Evolutionary conservation across 64 coral and sea anemone genomes (phyloP).

Genomic region (Trachythela sp.): DNA sequence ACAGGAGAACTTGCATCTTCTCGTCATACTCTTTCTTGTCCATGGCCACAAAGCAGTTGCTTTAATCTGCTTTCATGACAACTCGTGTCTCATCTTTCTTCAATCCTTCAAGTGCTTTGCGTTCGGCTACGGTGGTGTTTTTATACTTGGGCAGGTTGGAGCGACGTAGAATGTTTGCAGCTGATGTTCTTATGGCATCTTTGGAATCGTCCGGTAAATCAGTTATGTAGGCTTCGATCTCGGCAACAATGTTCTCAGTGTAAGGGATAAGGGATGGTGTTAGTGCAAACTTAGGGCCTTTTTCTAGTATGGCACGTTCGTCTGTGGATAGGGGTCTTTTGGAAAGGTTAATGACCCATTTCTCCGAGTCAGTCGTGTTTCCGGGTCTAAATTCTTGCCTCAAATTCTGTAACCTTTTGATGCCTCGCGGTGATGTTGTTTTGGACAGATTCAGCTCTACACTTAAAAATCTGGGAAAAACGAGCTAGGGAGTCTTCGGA

Average conservation of each 20-base stretch:
- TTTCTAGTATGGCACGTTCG: conserved; percentile 14
- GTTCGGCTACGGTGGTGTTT: neutral
- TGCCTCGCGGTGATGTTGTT: conserved; percentile 25
- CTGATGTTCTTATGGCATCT: neutral
- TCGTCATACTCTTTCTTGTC: conserved; percentile 18
- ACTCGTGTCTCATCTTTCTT: neutral
- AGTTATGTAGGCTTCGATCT: too few species aligned
- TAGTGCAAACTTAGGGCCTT: conserved; percentile 27
- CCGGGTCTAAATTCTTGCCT: neutral
- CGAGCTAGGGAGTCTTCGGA: neutral
- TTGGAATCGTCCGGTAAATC: neutral
- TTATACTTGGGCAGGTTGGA: neutral
- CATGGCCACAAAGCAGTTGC: conserved; percentile 41
- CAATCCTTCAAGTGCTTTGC: neutral
- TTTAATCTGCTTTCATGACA: conserved; percentile 31
- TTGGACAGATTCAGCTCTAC: conserved; percentile 37
- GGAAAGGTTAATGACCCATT: conserved; percentile 43
- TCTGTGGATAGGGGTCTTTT: conserved; percentile 7
- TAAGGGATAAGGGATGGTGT: conserved; percentile 5
- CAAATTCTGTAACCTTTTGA: conserved; percentile 23
- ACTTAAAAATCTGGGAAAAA: conserved; percentile 10
- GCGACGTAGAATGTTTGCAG: neutral
- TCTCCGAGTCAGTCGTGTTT: neutral
- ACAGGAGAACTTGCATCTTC: conserved; percentile 19
- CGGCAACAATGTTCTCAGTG: conserved; percentile 26